Evolutionary conservation across 2,797 vertebrate genomes (phyloP).

Genomic region (Cheracebus regulus): DNA sequence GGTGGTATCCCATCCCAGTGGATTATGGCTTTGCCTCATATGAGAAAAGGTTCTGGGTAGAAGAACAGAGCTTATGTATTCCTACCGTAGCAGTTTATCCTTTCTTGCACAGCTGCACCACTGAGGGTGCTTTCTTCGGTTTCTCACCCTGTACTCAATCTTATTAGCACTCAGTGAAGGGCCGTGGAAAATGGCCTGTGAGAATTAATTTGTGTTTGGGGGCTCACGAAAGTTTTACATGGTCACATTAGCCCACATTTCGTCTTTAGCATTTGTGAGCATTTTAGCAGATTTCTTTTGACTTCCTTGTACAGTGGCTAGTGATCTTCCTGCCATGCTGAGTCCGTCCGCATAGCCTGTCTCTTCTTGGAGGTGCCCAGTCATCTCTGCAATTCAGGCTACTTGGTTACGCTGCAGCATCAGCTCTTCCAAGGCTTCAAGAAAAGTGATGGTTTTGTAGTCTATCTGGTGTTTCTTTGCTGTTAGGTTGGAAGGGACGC

Average conservation of each 20-base stretch:
- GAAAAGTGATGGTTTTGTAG: not conserved
- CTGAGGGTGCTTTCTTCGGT: not conserved
- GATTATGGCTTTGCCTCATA: not conserved
- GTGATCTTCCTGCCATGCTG: not conserved
- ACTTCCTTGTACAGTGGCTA: not conserved
- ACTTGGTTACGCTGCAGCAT: not conserved
- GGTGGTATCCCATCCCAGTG: not conserved
- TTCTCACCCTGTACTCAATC: not conserved
- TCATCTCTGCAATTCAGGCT: not conserved
- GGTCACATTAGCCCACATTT: not conserved
- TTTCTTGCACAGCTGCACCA: not conserved
- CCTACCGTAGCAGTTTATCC: not conserved
- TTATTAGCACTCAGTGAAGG: not conserved
- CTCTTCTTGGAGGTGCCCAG: not conserved
- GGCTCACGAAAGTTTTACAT: not conserved
- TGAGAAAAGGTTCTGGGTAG: not conserved
- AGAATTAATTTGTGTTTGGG: not conserved
- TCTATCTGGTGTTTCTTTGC: not conserved
- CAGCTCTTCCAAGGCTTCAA: not conserved
- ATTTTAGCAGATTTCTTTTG: not conserved
- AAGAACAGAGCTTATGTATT: not conserved
- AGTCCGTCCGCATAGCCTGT: not conserved
- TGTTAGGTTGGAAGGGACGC: not conserved
- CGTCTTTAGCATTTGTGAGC: not conserved
- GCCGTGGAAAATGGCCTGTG: not conserved